Evolutionary conservation across 2,113 vertebrate genomes (phyloP), one percentile per base, ranked within the genome.

Genomic region (Mus spicilegus): DNA sequence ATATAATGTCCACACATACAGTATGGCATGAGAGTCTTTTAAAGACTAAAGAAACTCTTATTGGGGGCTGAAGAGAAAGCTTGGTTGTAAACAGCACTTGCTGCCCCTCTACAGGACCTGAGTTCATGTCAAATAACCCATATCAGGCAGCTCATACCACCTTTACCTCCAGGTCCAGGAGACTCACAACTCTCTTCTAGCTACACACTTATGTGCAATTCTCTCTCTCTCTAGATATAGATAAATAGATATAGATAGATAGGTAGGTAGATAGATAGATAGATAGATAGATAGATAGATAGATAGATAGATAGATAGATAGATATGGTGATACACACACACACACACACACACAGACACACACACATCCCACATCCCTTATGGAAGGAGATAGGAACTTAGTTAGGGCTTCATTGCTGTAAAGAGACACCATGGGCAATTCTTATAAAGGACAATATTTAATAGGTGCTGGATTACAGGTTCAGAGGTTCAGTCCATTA

Each of bases 1-100:
- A 69, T 89, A 91, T 58, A 91, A 73, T 22, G 14, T 86, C n/a
- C 92, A 75, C 46, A 84, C 36, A 94, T 26, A 80, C 58, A 56
- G 77, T 88, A 86, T 49, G 51, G 75, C 28, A 93, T 0, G 11
- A 76, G 58, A 87, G 16, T 91, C 54, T 81, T 91, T 65, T 58
- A 95, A 87, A 75, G 86, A 94, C 72, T 93, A 58, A 90, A 95
- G 61, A 3, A 65, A 65, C 39, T 10, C 26, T 46, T 22, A 19
- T 24, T 24, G 46, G 80, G 54, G 80, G 12, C 80, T 63, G 80
- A 24, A 63, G 81, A 61, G 80, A 42, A 8, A 26, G 13, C 24
- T 61, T 6, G 8, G 56, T 61, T 7, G 56, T 39, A 42, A 63
- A 30, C 4, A 51, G 58, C 24, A 11, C n/a, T 63, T 16, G 13